These are phyloP conservation scores for Mimumesa dahlbomi DNA, from an alignment of 2,888 invertebrate genomes.

Conservation along the genomic window DNA sequence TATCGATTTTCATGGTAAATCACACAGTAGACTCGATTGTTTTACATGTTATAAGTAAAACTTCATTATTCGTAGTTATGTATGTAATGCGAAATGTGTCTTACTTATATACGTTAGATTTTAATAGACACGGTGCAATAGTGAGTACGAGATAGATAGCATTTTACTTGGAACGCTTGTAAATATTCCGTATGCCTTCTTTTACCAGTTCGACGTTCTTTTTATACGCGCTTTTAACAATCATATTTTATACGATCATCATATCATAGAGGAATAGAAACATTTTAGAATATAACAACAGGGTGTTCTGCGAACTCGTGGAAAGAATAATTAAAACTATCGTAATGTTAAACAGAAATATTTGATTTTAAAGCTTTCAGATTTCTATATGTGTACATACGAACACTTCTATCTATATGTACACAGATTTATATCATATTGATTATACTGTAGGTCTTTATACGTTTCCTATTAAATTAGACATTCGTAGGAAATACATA, in stretches of 20 bases:
- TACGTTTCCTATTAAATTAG: not conserved
- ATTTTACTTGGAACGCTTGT: slow-evolving; percentile 17
- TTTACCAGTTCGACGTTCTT: slow-evolving; percentile 1
- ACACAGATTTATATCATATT: too few species aligned
- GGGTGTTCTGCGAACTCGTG: not conserved
- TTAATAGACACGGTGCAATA: slow-evolving; percentile 33
- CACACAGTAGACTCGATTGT: slow-evolving; percentile 12
- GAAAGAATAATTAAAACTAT: too few species aligned
- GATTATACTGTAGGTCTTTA: not conserved
- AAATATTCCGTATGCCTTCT: slow-evolving; percentile 19
- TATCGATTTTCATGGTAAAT: slow-evolving; percentile 18
- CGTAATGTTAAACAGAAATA: too few species aligned
- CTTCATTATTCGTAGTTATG: not conserved
- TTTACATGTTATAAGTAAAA: not conserved
- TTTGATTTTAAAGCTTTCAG: not conserved
- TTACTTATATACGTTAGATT: slow-evolving; percentile 36
- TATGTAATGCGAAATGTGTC: slow-evolving; percentile 1
- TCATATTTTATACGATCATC: not conserved
- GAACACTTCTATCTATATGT: too few species aligned
- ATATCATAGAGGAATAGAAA: not conserved
- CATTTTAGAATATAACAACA: not conserved
- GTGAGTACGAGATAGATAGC: slow-evolving; percentile 18
- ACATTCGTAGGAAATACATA: too few species aligned
- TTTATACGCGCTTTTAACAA: slow-evolving; percentile 3
- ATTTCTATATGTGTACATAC: too few species aligned